Evolutionary conservation across 92 coral and sea anemone species (phyloP).

Genomic region (Zoanthus sociatus): DNA sequence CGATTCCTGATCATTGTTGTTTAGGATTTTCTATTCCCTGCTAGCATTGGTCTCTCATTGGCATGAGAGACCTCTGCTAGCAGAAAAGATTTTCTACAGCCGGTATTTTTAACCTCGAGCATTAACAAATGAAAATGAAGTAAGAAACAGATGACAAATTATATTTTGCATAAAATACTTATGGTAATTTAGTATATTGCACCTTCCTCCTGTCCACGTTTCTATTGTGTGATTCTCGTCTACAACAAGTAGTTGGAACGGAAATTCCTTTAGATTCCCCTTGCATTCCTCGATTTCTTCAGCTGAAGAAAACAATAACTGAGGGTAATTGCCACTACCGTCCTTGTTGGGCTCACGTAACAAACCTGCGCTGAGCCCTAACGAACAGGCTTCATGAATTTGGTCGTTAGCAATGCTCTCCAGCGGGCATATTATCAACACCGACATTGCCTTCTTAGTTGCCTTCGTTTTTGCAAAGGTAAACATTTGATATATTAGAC

Average conservation of each 20-base stretch:
- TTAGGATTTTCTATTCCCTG: not conserved
- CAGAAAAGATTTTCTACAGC: not conserved
- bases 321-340: not conserved
- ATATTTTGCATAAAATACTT: slow-evolving; percentile 3
- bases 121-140: not conserved
- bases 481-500: slow-evolving; percentile 19
- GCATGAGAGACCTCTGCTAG: not conserved
- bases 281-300: slow-evolving; percentile 23
- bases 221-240: slow-evolving; percentile 5
- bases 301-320: slow-evolving; percentile 39
- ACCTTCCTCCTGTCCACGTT: not conserved
- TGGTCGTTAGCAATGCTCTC: slow-evolving; percentile 52
- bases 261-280: not conserved
- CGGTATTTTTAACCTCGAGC: not conserved
- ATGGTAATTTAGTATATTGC: not conserved
- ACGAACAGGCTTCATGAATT: slow-evolving; percentile 37
- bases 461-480: slow-evolving; percentile 6
- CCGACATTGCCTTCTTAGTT: not conserved
- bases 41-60: not conserved
- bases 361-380: slow-evolving; percentile 27
- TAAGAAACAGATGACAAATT: not conserved
- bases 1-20: not conserved
- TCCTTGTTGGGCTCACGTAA: not conserved
- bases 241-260: slow-evolving; percentile 3
- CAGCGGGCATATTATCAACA: slow-evolving; percentile 46